Evolutionary conservation across 2,113 vertebrate species (phyloP), one percentile per base, ranked within the genome.

Genomic region (Cercocebus atys): DNA sequence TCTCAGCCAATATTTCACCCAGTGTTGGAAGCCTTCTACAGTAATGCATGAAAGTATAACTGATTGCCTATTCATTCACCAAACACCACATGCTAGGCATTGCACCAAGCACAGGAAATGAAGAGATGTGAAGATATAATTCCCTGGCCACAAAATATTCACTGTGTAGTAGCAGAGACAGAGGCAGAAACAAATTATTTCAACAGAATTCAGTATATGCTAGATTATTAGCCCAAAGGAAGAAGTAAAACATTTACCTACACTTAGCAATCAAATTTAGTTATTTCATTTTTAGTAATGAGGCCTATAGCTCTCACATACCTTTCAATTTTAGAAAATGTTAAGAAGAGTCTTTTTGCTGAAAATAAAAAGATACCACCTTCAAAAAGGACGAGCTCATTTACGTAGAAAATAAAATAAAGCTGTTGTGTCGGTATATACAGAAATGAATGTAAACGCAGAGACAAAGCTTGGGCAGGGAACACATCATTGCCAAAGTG

Each of bases 171-270:
- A 88, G 68, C 79, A 94, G 75, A 76, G 55, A 27, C 14, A 86
- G 78, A 85, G 40, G 25, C 32, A 73, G 87, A 94, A 97, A 68
- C n/a, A 88, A 96, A 95, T 88, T 30, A 64, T 55, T 80, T 88
- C 12, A 80, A 16, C 75, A 57, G 10, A 73, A 55, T 79, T 40
- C 32, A 73, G 32, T 64, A 84, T 73, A 84, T 68, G 27, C 50
- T 11, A 66, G 35, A 20, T 90, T 55, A 88, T 68, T 18, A 32
- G 52, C 35, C 76, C 30, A 40, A 5, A 14, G 40, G 35, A 80
- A 27, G 43, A 94, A 70, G 10, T 27, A 9, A 76, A 94, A 30
- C 23, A 50, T 18, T 14, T 32, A 82, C 18, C 50, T 6, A 66
- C 14, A 27, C 5, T 57, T 45, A 86, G 38, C 80, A 40, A 59